Evolutionary conservation across 2,113 vertebrate species (phyloP), one percentile per base, ranked within the genome.

Genomic region (Recurvirostra avosetta): DNA sequence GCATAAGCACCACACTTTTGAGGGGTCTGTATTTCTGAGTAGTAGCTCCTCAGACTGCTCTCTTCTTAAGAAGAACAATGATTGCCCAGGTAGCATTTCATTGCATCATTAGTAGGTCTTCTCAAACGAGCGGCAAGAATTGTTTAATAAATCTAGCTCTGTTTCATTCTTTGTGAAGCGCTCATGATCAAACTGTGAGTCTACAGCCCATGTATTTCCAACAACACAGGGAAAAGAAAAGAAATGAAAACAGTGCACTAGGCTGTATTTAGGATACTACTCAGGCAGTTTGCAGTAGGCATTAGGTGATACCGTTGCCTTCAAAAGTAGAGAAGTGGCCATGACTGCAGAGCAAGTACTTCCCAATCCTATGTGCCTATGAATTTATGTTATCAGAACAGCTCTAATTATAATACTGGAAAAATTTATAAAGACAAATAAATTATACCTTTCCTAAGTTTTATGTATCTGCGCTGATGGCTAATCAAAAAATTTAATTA

Each of bases 31-130:
- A 49, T 87, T 88, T 96, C 93, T 95, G 81, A 96, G 71, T 75
- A 90, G 72, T 45, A 92, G 88, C 86, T 91, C 87, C 50, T 95
- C 87, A 95, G 80, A 67, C 87, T 95, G 43, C 21, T 82, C 88
- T 81, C 80, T 70, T 92, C 78, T 92, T 75, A 91, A 53, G 62
- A 97, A 97, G 72, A 96, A 32, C 36, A 76, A 53, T 66, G 77
- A 93, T 88, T 96, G 62, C 61, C 85, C 81, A 67, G 52, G 96
- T 18, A 27, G 47, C 75, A 97, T 92, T 86, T 97, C 49, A 83
- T 49, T 95, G 58, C 50, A 27, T 94, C 63, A 88, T 67, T 47
- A 73, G 26, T 2, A 74, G 9, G 18, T 58, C 16, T 88, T 56
- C 32, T 62, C 58, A 83, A 61, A 65, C 18, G 40, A 85, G 6